Percentiles rank a stretch among this genome's conserved stretches.
Conservation (phyloP, 2,113 vertebrate genomes). For the Pseudopipra pipra region DNA sequence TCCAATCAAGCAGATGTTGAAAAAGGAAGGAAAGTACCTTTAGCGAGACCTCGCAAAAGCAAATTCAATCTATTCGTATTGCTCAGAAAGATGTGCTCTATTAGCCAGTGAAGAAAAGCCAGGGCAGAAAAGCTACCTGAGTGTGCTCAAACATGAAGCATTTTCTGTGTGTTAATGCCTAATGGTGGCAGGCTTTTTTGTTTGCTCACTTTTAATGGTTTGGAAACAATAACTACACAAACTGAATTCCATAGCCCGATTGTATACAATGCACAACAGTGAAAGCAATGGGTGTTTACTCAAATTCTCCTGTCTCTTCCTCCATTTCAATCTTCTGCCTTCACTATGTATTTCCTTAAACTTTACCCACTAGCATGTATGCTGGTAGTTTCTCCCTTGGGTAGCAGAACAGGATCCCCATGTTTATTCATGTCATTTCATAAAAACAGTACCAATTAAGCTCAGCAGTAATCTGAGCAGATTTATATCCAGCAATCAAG, state of each 20-base stretch:
- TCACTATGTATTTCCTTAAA: neutral
- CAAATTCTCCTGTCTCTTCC: neutral
- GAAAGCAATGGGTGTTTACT: neutral
- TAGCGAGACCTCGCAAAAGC: constrained; percentile 1
- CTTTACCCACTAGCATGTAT: neutral
- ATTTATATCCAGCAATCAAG: neutral
- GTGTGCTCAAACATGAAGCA: neutral
- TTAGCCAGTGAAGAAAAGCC: neutral
- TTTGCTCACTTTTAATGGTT: neutral
- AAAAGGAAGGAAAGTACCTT: neutral
- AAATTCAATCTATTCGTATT: neutral
- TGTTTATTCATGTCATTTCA: neutral
- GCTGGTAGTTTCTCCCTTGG: neutral
- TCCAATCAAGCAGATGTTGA: constrained; percentile 37
- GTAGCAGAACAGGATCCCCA: neutral
- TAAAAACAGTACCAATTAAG: neutral
- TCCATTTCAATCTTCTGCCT: neutral
- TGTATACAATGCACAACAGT: neutral
- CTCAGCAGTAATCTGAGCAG: neutral
- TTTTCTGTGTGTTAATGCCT: neutral
- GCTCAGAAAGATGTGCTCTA: neutral
- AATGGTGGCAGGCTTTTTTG: neutral
- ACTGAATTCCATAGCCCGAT: neutral
- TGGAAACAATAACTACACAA: neutral
- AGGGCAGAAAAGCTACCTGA: neutral